phyloP scores from a whole-genome alignment of 2,797 vertebrate species.

The Gadopsis bispinosus region DNA sequence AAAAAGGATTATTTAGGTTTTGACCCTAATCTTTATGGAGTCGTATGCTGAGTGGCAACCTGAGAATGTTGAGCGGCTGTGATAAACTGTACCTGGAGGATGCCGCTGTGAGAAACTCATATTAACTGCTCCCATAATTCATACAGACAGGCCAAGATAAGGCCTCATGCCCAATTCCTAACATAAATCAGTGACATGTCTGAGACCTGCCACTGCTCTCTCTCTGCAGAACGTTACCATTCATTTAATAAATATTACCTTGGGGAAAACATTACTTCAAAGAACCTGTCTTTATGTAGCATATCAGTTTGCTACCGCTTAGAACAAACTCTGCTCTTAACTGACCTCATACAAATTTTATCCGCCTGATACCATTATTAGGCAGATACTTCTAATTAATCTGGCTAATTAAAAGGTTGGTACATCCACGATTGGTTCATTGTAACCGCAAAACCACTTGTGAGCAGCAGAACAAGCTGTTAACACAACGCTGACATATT shows the following conservation, averaged over 20 bases:
- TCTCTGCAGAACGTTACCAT: conserved; percentile 17
- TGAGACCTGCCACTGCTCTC: conserved; percentile 25
- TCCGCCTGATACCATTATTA: neutral
- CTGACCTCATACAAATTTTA: neutral
- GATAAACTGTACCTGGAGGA: conserved; percentile 33
- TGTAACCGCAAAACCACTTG: neutral
- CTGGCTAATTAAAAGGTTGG: neutral
- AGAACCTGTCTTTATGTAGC: neutral
- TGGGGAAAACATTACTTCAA: conserved; percentile 7
- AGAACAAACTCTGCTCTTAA: neutral
- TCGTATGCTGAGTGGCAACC: conserved; percentile 9
- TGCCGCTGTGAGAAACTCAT: conserved; percentile 39
- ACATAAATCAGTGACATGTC: conserved; percentile 66
- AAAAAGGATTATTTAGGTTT: conserved; percentile 10
- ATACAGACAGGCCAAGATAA: conserved; percentile 62
- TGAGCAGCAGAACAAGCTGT: neutral
- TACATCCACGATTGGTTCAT: neutral
- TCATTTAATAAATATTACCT: conserved; percentile 27
- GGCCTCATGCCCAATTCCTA: conserved; percentile 34
- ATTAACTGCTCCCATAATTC: conserved; percentile 69
- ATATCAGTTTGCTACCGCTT: neutral
- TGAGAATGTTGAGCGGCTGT: conserved; percentile 23
- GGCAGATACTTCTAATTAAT: neutral
- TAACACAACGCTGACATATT: neutral
- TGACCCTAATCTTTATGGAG: conserved; percentile 23